A percentile compares a stretch with the other conserved stretches of the same genome.
These are phyloP conservation scores for Cebus imitator DNA, from an alignment of 2,113 vertebrate species.

Conservation along the genomic window DNA sequence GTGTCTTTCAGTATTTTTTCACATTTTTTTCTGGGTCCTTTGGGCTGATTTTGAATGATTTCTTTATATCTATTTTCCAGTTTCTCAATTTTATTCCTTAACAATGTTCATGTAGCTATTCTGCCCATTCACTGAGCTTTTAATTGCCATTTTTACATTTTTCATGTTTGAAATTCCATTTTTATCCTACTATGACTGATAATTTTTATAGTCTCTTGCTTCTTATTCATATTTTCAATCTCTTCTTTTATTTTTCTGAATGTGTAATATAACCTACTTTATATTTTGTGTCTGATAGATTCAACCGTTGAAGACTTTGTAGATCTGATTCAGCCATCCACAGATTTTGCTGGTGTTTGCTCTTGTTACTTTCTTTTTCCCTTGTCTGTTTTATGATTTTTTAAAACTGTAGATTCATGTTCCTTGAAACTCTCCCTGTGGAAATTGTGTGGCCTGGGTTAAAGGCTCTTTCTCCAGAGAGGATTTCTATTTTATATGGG, in stretches of 20 bases:
- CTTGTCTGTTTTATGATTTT: background rate
- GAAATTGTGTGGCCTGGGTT: background rate
- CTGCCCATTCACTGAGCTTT: background rate
- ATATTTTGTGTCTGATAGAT: background rate
- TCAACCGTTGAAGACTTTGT: background rate
- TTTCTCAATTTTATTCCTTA: slow-evolving; percentile 17
- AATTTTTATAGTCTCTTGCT: background rate
- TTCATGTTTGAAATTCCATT: slow-evolving; percentile 33
- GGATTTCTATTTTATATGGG: background rate
- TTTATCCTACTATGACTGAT: background rate
- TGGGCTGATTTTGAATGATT: background rate
- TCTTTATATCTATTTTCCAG: background rate
- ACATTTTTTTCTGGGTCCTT: background rate
- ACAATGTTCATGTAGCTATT: background rate
- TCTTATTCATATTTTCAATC: slow-evolving; percentile 26
- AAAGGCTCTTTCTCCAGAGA: background rate
- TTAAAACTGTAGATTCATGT: background rate
- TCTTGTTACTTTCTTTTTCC: background rate
- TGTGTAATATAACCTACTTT: background rate
- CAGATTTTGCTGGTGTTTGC: background rate
- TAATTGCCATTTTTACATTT: background rate
- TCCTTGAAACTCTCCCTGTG: background rate
- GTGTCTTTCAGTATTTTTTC: background rate
- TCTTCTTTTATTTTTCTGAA: background rate
- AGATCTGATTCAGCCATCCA: background rate